Evolutionary conservation across 2,113 vertebrate species (phyloP), one percentile per base, ranked within the genome.

Genomic region (Grallaria varia): DNA sequence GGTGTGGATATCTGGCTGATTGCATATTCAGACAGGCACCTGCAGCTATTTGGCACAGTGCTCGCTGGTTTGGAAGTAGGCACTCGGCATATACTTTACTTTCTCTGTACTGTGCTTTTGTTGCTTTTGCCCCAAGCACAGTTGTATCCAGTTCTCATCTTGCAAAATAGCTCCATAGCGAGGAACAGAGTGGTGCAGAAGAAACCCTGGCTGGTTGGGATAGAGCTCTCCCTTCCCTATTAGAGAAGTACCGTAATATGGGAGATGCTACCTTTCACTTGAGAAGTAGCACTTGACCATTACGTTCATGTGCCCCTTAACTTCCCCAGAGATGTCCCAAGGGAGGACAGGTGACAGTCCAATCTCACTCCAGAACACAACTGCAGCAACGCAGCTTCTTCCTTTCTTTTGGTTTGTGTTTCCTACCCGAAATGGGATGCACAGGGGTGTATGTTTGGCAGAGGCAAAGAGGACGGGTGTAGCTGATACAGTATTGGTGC

Each of bases 11-110:
- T 97, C 94, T 97, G 95, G 85, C 93, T 97, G 97, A 97, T 97
- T 97, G 96, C 96, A 75, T 96, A 97, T 97, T 97, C 97, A 97
- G 97, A 91, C 95, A 96, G 92, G 91, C 97, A 97, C 97, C 97
- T 97, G 97, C 97, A 97, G 97, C 95, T 93, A 86, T 96, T 96
- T 97, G 92, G 94, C 97, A 94, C 80, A 45, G 78, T 33, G 79
- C 79, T 95, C 74, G 95, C 93, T 94, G 96, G 95, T 96, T 96
- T 95, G 94, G 96, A 97, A 96, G 84, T n/a, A 96, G 89, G 84
- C 89, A 93, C 84, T 96, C 87, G 8, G 58, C 87, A 75, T 93
- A 93, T 95, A 78, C 90, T 87, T 95, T 82, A 76, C 82, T 75
- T 94, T 97, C 80, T 93, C 89, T 66, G 27, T 84, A 63, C 89